Percentiles rank a stretch among this genome's conserved stretches.
Evolutionary conservation across 2,888 invertebrate species (phyloP).

Genomic region (Drosophila eohydei): DNA sequence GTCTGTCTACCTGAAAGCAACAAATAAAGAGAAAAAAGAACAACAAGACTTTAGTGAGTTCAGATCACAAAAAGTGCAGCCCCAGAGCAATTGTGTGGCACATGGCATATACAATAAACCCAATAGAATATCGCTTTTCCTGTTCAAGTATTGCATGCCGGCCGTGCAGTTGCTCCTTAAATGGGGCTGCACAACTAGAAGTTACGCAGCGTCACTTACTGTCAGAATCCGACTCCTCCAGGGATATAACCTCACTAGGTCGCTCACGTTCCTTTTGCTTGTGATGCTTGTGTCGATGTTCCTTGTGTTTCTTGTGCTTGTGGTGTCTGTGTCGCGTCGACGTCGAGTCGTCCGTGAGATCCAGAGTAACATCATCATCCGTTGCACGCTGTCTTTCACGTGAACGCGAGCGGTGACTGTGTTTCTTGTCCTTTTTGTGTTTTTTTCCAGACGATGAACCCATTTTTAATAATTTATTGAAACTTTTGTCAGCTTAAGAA

Average conservation of each 20-base stretch:
- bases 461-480: slow-evolving; percentile 69
- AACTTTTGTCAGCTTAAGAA: slow-evolving; percentile 26
- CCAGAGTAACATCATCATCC: slow-evolving; percentile 64
- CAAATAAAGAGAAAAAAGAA: slow-evolving; percentile 66
- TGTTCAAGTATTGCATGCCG: slow-evolving; percentile 27
- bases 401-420: slow-evolving; percentile 78
- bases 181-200: slow-evolving; percentile 38
- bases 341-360: slow-evolving; percentile 67
- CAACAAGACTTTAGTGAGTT: slow-evolving; percentile 72
- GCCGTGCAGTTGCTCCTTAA: slow-evolving; percentile 45
- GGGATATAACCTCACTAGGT: slow-evolving; percentile 76
- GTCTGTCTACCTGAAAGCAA: slow-evolving; percentile 53
- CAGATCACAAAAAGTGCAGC: slow-evolving; percentile 63
- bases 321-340: slow-evolving; percentile 73
- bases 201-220: slow-evolving; percentile 79
- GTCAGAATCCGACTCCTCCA: slow-evolving; percentile 84
- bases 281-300: slow-evolving; percentile 76
- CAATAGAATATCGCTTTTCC: slow-evolving; percentile 67
- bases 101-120: slow-evolving; percentile 19
- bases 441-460: slow-evolving; percentile 84
- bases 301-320: slow-evolving; percentile 80
- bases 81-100: slow-evolving; percentile 59
- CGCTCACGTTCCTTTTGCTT: slow-evolving; percentile 65
- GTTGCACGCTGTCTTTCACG: slow-evolving; percentile 49
- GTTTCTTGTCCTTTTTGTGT: slow-evolving; percentile 84